Evolutionary conservation across 2,797 vertebrate genomes (phyloP), one percentile per base, ranked within the genome.

Genomic region (Crenuchus spilurus): DNA sequence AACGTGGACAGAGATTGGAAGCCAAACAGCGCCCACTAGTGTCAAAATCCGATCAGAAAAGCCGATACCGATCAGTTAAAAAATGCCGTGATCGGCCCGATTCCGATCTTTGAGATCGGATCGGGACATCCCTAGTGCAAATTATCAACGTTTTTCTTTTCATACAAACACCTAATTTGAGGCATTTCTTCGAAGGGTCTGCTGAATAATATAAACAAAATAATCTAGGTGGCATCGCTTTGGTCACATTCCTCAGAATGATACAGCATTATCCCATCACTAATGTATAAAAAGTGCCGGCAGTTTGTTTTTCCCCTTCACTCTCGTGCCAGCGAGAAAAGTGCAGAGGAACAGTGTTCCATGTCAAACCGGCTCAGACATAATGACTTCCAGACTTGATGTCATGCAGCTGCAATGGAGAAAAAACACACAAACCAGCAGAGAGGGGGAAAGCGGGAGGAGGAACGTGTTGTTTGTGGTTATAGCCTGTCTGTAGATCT

Each of bases 331-430:
- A 74, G 77, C 55, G 62, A 64, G 57, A 20, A 28, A 35, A 68
- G 41, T 30, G 41, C n/a, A 62, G 42, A 76, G 77, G 81, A 86
- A 80, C 80, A 78, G 80, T 87, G 83, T 90, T 90, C 87, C 86
- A 85, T 81, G 87, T 90, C 83, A 80, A 80, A 88, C 84, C 37
- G 80, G 80, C 71, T 85, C 80, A 62, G 84, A 68, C n/a, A 69
- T 89, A 92, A 92, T 87, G 87, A 86, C 86, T 93, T 91, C 90
- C 92, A 93, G 92, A 89, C 88, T 82, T 91, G 88, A 92, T 91
- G 88, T 92, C 90, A 91, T 88, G 82, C 90, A 84, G 88, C 85
- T 90, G 90, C 84, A 86, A 78, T 87, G 73, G 30, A 84, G 85
- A 74, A 88, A 89, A 79, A 82, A 85, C 85, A 76, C 63, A 72